Base-by-base conservation (phyloP, 1,140 invertebrate genomes). In the Gryon sp. region DNA sequence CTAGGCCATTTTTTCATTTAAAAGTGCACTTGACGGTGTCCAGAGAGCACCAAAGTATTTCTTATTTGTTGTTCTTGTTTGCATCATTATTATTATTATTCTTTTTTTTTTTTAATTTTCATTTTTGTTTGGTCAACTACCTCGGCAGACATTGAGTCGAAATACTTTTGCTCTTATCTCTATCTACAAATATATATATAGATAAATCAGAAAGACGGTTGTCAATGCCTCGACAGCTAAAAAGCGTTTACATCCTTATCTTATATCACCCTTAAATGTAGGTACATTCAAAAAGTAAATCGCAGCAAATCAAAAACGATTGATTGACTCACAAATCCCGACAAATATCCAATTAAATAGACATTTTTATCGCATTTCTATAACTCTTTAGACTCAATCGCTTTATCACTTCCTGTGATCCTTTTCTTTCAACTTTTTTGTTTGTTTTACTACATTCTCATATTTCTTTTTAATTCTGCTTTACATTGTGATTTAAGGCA, bases 11-110 rank as follows among this genome's bases (percentile, higher is more conserved):
- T 86, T 80, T 85, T 84, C 76, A 79, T 84, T 38, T 52, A 83
- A 87, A 87, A 87, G 86, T 87, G 85, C 86, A 87, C 86, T 87
- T 87, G 82, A 83, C 86, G 86, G 86, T 86, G 86, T 87, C 82
- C 83, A 84, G 80, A 80, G 85, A 87, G 83, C 85, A 87, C 85
- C 86, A 87, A 83, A 80, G 80, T 85, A 81, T 82, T 75, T 68
- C 43, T 73, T 57, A 57, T 48, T 57, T 73, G 46, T 63, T 73
- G 68, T 62, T n/a, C n/a, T n/a, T n/a, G 50, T 48, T 45, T 36
- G 36, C 30, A 20, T 48, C 19, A 28, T 52, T 48, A n/a, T n/a
- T n/a, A n/a, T n/a, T 18, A 32, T 68, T 50, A 26, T 16, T 4
- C 5, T 22, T 19, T n/a, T n/a, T n/a, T n/a, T n/a, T n/a, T n/a